Percentiles rank a stretch among this genome's conserved stretches.
These are phyloP conservation scores for Aix galericulata DNA, from an alignment of 2,113 vertebrate genomes.

Conservation along the genomic window DNA sequence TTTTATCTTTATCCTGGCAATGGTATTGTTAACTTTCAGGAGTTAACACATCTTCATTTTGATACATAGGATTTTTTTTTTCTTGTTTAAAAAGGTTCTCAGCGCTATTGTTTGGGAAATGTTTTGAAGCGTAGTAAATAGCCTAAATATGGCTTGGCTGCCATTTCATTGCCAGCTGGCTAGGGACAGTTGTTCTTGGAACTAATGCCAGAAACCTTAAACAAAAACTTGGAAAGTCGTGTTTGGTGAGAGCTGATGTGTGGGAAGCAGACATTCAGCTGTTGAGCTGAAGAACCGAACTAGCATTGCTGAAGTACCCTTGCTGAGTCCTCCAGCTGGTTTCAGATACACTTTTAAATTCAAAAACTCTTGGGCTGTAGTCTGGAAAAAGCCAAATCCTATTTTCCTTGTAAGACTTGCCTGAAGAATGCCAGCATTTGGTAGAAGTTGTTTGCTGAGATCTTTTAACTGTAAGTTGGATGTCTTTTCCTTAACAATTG, in stretches of 20 bases:
- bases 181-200: not conserved
- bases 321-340: not conserved
- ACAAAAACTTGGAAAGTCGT: constrained; percentile 35
- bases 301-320: not conserved
- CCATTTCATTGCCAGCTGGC: not conserved
- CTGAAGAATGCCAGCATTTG: constrained; percentile 15
- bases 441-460: not conserved
- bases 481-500: not conserved
- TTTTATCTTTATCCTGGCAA: not conserved
- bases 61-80: not conserved
- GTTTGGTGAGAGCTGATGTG: not conserved
- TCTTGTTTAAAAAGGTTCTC: not conserved
- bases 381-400: not conserved
- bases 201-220: constrained; percentile 32
- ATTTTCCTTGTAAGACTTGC: not conserved
- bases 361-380: not conserved
- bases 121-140: not conserved
- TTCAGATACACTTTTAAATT: not conserved
- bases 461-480: constrained; percentile 23
- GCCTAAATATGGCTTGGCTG: constrained; percentile 6
- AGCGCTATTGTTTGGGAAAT: not conserved
- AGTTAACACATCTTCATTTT: not conserved
- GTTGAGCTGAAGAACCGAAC: not conserved
- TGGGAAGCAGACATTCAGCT: constrained; percentile 18
- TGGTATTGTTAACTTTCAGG: not conserved